phyloP scores from a whole-genome alignment of 2,113 vertebrate genomes.

The Pongo pygmaeus region DNA sequence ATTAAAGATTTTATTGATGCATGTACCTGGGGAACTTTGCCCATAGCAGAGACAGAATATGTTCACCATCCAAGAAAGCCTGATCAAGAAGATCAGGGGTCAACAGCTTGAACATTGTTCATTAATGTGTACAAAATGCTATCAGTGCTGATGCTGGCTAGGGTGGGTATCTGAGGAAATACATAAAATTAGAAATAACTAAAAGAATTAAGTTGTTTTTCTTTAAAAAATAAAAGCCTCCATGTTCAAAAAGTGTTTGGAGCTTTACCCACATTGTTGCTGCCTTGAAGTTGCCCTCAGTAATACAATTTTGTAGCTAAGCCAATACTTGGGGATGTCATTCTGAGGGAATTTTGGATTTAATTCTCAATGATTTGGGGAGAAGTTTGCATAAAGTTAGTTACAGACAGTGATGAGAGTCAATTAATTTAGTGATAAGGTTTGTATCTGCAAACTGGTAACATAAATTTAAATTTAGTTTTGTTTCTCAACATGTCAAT shows the following conservation, averaged over 20 bases:
- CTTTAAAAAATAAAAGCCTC: background rate
- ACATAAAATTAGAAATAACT: background rate
- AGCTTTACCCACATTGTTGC: background rate
- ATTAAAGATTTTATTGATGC: background rate
- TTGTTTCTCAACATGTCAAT: background rate
- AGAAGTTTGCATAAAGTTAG: background rate
- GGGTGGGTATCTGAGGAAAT: background rate
- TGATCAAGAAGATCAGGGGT: background rate
- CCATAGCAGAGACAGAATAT: background rate
- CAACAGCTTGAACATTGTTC: background rate
- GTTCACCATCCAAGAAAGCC: background rate
- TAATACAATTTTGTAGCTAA: background rate
- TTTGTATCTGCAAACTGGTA: background rate
- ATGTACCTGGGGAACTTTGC: background rate
- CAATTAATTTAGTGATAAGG: background rate
- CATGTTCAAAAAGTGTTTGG: background rate
- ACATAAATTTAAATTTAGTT: background rate
- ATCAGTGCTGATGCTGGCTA: background rate
- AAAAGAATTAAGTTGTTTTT: background rate
- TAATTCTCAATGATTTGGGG: background rate
- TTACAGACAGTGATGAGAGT: background rate
- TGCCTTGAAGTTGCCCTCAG: background rate
- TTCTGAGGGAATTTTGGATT: background rate
- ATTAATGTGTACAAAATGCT: background rate
- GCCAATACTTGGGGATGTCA: background rate